Conservation (phyloP, 1,140 invertebrate species). For the Calliopsis andreniformis region DNA sequence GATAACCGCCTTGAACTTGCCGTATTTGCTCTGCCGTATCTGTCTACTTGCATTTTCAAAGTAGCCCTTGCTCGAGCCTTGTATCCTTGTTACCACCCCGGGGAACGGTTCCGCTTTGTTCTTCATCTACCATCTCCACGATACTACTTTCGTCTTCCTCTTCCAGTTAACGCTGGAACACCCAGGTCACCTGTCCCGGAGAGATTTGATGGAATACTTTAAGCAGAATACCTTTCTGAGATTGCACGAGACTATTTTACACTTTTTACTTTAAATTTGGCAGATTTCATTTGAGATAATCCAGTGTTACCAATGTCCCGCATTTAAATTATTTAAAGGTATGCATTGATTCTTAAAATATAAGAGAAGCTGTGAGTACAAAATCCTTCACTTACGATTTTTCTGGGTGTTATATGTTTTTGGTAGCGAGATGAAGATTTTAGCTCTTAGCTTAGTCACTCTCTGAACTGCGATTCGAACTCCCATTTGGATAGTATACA, state of each 20-base stretch:
- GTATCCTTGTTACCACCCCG: constrained; percentile 35
- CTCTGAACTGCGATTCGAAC: too few species aligned
- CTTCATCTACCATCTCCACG: not conserved
- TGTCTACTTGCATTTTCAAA: constrained; percentile 42
- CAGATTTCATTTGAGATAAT: not conserved
- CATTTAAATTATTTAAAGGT: too few species aligned
- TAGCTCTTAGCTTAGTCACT: too few species aligned
- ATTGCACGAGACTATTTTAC: not conserved
- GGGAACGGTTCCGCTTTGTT: constrained; percentile 6
- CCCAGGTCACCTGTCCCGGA: not conserved
- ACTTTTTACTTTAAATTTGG: not conserved
- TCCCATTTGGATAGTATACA: too few species aligned
- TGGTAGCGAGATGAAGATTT: too few species aligned
- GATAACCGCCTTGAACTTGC: constrained; percentile 52
- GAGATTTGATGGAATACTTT: constrained; percentile 1
- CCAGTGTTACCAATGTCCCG: too few species aligned
- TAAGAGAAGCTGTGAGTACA: too few species aligned
- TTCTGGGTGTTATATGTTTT: too few species aligned
- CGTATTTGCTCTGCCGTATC: constrained; percentile 37
- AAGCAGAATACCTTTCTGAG: not conserved
- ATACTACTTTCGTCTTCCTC: constrained; percentile 1
- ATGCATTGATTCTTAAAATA: too few species aligned
- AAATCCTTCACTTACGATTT: too few species aligned
- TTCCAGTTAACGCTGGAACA: not conserved
- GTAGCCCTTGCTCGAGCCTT: constrained; percentile 16